Evolutionary conservation across 2,113 vertebrate genomes (phyloP).

Genomic region (Ceyx melanurus): DNA sequence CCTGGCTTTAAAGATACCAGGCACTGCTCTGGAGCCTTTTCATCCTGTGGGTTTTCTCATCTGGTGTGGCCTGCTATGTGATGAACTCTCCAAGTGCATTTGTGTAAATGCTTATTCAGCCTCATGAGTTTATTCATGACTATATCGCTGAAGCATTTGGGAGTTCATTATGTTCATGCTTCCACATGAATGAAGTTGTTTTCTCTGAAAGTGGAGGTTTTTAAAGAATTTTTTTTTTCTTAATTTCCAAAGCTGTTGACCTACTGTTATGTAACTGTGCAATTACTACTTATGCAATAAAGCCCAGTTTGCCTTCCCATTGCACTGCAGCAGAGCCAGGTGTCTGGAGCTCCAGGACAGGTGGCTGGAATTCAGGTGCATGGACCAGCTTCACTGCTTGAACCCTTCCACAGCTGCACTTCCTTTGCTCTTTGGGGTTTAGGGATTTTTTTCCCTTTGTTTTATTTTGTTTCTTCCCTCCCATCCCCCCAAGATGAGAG

Average conservation of each 20-base stretch:
- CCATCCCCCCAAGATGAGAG: not conserved
- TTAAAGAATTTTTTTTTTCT: not conserved
- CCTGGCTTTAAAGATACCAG: not conserved
- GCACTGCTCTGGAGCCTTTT: not conserved
- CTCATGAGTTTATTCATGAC: slow-evolving; percentile 39
- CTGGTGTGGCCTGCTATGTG: slow-evolving; percentile 5
- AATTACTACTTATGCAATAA: not conserved
- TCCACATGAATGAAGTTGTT: slow-evolving; percentile 33
- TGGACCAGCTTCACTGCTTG: not conserved
- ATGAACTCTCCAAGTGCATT: slow-evolving; percentile 7
- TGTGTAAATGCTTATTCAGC: slow-evolving; percentile 54
- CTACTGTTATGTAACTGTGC: not conserved
- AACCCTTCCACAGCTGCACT: not conserved
- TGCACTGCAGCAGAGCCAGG: not conserved
- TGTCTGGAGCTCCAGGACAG: not conserved
- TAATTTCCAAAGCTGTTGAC: slow-evolving; percentile 14
- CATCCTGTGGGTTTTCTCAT: not conserved
- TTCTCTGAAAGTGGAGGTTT: slow-evolving; percentile 31
- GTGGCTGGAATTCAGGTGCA: not conserved
- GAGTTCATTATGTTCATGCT: slow-evolving; percentile 43
- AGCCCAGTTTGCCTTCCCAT: not conserved
- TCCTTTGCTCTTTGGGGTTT: not conserved
- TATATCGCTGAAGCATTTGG: slow-evolving; percentile 22
- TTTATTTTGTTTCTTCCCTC: not conserved
- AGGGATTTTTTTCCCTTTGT: not conserved